Evolutionary conservation across 2,113 vertebrate species (phyloP), one percentile per base, ranked within the genome.

Genomic region (Onychostruthus taczanowskii): DNA sequence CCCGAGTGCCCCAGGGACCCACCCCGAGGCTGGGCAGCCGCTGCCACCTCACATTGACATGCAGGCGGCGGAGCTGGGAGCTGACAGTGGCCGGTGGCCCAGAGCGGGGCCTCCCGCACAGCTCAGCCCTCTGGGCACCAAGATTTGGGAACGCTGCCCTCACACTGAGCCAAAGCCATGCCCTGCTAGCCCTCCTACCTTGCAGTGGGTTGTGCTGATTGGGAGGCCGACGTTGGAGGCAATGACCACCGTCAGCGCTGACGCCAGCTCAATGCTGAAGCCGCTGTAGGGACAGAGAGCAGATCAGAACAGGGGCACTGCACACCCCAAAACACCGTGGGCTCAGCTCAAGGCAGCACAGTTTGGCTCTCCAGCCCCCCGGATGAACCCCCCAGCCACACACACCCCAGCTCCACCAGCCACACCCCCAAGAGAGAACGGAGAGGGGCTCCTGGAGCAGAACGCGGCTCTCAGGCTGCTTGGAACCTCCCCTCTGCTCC

Each of bases 171-270:
- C 9, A 13, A 33, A 14, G 4, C 14, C 21, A 4, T 1, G 5
- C 9, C 28, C 35, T 1, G 1, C 31, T 37, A 10, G 18, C 43
- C 53, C 13, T 35, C 97, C 94, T 98, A 99, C 99, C 98, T 99
- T 99, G 97, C 99, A 99, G 92, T 99, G 99, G 13, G 99, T 99
- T 2, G 99, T 99, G 95, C 99, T 99, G 97, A 99, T 98, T 56
- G 99, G 99, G 82, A 99, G 98, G 27, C 99, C 99, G 1, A 99
- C 91, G 9, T 99, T 99, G 52, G 99, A 99, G 3, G 99, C 99
- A 6, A 99, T 98, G 21, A 99, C 98, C 58, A 99, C 99, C 0
- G 99, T 99, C 81, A 99, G 76, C 3, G 99, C 99, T 37, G 99
- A 99, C 0, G 99, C 98, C 85, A 99, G 95, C 93, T 99, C 99